phyloP scores from a whole-genome alignment of 1,140 invertebrate species.

The Drosophila sucinea region DNA sequence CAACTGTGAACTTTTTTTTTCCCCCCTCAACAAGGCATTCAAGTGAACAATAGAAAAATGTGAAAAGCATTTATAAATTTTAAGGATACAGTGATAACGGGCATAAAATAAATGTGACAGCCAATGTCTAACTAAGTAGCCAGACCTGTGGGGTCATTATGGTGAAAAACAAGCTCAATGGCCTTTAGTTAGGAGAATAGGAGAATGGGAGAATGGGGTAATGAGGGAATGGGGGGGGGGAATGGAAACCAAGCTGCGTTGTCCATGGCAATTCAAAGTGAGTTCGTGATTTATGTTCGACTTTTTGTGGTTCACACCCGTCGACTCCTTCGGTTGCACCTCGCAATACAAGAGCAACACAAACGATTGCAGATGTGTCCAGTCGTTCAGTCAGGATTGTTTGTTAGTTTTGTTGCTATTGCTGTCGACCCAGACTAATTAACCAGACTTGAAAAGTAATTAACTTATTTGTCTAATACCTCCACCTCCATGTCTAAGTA shows the following conservation, averaged over 20 bases:
- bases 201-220: too few species aligned
- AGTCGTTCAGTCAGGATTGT: not conserved
- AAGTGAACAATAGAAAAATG: not conserved
- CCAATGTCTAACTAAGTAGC: constrained; percentile 7
- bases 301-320: constrained; percentile 6
- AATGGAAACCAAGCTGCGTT: too few species aligned
- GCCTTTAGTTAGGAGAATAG: not conserved
- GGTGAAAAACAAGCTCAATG: not conserved
- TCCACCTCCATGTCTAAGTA: not conserved
- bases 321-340: not conserved
- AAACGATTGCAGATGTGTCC: constrained; percentile 1
- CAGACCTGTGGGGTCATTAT: not conserved
- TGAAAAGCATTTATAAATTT: not conserved
- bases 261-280: too few species aligned
- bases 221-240: too few species aligned
- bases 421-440: constrained; percentile 7
- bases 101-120: constrained; percentile 2
- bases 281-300: constrained; percentile 3
- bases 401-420: constrained; percentile 6
- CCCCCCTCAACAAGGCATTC: not conserved
- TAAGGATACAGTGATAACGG: not conserved
- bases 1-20: not conserved
- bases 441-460: constrained; percentile 14
- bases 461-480: constrained; percentile 4
- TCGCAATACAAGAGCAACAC: not conserved